Base-by-base conservation (phyloP, 2,888 invertebrate genomes). In the Nebria salina region DNA sequence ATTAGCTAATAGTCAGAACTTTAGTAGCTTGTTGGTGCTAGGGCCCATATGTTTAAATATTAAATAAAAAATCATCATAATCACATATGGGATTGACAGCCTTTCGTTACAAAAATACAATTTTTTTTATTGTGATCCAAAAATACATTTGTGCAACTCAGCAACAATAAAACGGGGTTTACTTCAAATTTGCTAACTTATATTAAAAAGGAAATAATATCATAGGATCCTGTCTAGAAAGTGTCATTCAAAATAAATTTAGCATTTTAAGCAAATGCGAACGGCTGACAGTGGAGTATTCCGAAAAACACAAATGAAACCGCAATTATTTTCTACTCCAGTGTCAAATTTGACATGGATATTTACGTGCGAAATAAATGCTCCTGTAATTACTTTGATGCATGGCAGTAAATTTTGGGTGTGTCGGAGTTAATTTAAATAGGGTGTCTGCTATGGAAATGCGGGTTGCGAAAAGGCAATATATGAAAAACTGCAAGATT, bases 361-460 rank as follows among this genome's bases (percentile, higher is more conserved):
- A 54, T 54, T 54, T 54, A 54, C 54, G 54, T 54, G 54, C 54
- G 13, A 54, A 54, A 54, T 54, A 54, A 54, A 54, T 54, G 54
- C 8, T 54, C 54, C 13, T 7, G 41, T 11, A 43, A 73, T 42
- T 42, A 73, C 43, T 73, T 73, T 42, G 15, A 73, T 43, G 34
- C 9, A 73, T 73, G 73, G n/a, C 43, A 73, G 8, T n/a, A 41
- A 73, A 41, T 42, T 42, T 11, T 11, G 73, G 43, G 2, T 42
- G 41, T 73, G 43, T 41, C 73, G 41, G 34, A 73, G 73, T 41
- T 42, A 25, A 42, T 6, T 43, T 34, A 72, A 72, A 72, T 11
- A 25, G 11, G 15, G 13, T 15, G 72, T 6, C 13, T 72, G 26
- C 72, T 72, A 7, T 41, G 15, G 13, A 34, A 72, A 73, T 42